Evolutionary conservation across 2,888 invertebrate genomes (phyloP).

Genomic region (Lasioglossum malachurum): DNA sequence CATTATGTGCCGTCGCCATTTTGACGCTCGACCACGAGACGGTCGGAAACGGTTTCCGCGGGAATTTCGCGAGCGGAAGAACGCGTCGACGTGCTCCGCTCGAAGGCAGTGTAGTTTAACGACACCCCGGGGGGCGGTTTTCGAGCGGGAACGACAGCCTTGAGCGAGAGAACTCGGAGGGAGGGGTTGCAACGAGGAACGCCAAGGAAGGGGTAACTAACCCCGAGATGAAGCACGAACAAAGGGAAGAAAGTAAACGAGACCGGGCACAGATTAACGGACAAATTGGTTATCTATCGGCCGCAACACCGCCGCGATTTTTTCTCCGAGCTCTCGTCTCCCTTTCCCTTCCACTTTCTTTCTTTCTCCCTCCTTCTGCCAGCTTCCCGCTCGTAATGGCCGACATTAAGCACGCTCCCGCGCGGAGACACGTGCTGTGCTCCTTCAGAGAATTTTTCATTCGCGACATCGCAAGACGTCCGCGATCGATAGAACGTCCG

Average conservation of each 20-base stretch:
- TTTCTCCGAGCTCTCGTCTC: not conserved
- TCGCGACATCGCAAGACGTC: slow-evolving; percentile 60
- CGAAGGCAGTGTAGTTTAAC: slow-evolving; percentile 57
- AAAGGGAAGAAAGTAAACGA: slow-evolving; percentile 29
- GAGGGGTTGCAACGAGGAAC: not conserved
- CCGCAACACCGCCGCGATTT: slow-evolving; percentile 43
- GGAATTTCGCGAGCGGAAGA: slow-evolving; percentile 53
- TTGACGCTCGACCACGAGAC: slow-evolving; percentile 20
- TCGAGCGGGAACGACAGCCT: slow-evolving; percentile 40
- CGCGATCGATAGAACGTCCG: slow-evolving; percentile 64
- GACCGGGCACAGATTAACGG: slow-evolving; percentile 55
- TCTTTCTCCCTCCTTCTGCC: not conserved
- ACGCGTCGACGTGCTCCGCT: slow-evolving; percentile 44
- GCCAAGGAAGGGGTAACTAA: slow-evolving; percentile 34
- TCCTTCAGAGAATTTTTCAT: slow-evolving; percentile 75
- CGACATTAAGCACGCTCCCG: slow-evolving; percentile 74
- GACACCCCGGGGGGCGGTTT: slow-evolving; percentile 55
- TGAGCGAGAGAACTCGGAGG: slow-evolving; percentile 16
- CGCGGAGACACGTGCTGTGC: not conserved
- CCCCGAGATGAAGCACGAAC: slow-evolving; percentile 11
- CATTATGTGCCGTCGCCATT: slow-evolving; percentile 43
- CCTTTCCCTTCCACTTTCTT: not conserved
- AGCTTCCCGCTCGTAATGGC: slow-evolving; percentile 71
- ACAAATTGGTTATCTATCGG: slow-evolving; percentile 69
- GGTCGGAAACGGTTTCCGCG: slow-evolving; percentile 35